A percentile compares a stretch with the other conserved stretches of the same genome.
phyloP scores from a whole-genome alignment of 1,140 invertebrate genomes.

The Pemphigus obesinymphae region DNA sequence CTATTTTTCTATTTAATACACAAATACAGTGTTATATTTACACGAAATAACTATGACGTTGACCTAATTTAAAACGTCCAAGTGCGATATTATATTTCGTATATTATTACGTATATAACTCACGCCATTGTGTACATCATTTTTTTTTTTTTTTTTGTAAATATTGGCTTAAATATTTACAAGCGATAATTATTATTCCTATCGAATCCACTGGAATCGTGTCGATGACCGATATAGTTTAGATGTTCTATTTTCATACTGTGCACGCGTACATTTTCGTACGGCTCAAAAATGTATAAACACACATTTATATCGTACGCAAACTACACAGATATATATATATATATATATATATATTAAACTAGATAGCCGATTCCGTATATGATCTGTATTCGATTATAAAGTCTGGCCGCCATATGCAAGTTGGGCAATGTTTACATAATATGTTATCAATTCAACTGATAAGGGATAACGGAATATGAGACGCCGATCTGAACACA shows the following conservation, averaged over 20 bases:
- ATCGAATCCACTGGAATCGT: background rate
- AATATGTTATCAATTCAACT: no score
- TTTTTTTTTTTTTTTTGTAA: background rate
- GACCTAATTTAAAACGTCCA: constrained; percentile 5
- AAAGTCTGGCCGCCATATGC: no score
- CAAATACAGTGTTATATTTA: no score
- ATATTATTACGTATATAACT: background rate
- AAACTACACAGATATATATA: no score
- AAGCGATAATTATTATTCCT: background rate
- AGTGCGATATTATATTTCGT: background rate
- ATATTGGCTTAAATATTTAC: background rate
- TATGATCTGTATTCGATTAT: no score
- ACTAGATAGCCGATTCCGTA: no score
- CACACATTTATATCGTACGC: no score
- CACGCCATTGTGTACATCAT: background rate
- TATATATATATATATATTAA: no score
- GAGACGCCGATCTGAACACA: no score
- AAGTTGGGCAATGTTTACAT: no score
- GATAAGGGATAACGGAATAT: no score
- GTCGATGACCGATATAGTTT: background rate
- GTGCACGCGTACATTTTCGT: background rate
- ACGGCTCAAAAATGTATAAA: background rate
- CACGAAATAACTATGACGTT: background rate
- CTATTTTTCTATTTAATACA: no score
- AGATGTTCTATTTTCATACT: background rate